Evolutionary conservation across 2,888 invertebrate genomes (phyloP).

Genomic region (Pterostichus niger): DNA sequence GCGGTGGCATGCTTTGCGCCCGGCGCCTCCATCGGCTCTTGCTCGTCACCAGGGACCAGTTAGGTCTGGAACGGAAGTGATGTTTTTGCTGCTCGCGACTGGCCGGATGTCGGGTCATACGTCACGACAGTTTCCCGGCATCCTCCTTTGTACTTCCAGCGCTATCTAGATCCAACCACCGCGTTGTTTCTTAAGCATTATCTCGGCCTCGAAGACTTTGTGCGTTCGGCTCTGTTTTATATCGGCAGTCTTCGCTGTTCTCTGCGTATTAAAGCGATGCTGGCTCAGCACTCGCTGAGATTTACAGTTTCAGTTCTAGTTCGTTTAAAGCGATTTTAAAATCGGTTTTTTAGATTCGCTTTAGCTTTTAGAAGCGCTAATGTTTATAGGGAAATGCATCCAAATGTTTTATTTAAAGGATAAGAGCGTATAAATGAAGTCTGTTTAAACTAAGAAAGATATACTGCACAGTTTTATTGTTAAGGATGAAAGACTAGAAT

Average conservation of each 20-base stretch:
- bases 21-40: slow-evolving; percentile 9
- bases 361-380: slow-evolving; percentile 49
- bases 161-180: slow-evolving; percentile 60
- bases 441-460: slow-evolving; percentile 6
- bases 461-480: slow-evolving; percentile 32
- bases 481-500: slow-evolving; percentile 27
- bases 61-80: slow-evolving; percentile 64
- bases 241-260: slow-evolving; percentile 45
- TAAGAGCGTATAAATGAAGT: slow-evolving; percentile 32
- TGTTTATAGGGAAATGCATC: slow-evolving; percentile 47
- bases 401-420: slow-evolving; percentile 30
- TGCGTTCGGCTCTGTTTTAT: slow-evolving; percentile 57
- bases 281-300: slow-evolving; percentile 46
- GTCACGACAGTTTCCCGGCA: slow-evolving; percentile 65
- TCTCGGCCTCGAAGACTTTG: slow-evolving; percentile 29
- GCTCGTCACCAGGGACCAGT: slow-evolving; percentile 60
- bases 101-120: slow-evolving; percentile 65
- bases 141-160: slow-evolving; percentile 58
- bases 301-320: slow-evolving; percentile 36
- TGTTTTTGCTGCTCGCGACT: slow-evolving; percentile 57
- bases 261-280: slow-evolving; percentile 51
- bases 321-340: slow-evolving; percentile 58
- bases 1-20: too few species aligned
- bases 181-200: slow-evolving; percentile 64
- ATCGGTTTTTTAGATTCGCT: slow-evolving; percentile 41